phyloP scores from a whole-genome alignment of 2,888 invertebrate genomes.

The Ceramica pisi region DNA sequence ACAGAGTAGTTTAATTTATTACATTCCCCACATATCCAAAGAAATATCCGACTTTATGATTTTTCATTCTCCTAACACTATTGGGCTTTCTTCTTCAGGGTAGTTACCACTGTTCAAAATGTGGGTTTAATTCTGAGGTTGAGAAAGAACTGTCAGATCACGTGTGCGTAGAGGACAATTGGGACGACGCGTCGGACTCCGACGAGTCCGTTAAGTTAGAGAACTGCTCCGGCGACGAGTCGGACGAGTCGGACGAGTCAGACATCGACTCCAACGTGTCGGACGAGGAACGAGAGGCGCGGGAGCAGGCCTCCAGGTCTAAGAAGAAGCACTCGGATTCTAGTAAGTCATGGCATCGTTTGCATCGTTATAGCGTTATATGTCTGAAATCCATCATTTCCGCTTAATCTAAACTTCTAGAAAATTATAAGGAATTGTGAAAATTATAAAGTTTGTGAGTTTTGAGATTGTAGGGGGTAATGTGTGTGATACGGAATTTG shows the following conservation, averaged over 20 bases:
- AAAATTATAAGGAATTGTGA: too few species aligned
- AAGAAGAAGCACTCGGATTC: conserved; percentile 45
- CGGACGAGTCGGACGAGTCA: conserved; percentile 66
- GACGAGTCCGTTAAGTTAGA: conserved; percentile 73
- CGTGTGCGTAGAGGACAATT: conserved; percentile 52
- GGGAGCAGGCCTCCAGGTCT: conserved; percentile 11
- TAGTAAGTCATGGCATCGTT: conserved; percentile 30
- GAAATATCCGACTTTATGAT: background rate
- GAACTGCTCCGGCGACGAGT: conserved; percentile 60
- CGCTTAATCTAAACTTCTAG: too few species aligned
- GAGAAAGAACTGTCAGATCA: conserved; percentile 60
- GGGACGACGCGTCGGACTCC: conserved; percentile 68
- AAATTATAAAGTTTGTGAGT: too few species aligned
- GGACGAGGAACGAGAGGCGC: conserved; percentile 69
- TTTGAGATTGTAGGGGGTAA: too few species aligned
- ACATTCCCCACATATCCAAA: background rate
- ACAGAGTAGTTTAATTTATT: background rate
- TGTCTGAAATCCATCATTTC: too few species aligned
- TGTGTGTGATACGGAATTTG: too few species aligned
- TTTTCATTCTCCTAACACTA: background rate
- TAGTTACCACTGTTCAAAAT: conserved; percentile 46
- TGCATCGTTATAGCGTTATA: too few species aligned
- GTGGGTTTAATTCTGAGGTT: conserved; percentile 56
- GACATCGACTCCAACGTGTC: conserved; percentile 76
- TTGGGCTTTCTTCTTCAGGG: conserved; percentile 42